These are phyloP conservation scores for Caenorhabditis sp. DNA, from an alignment of 2,888 invertebrate genomes.

Conservation along the genomic window DNA sequence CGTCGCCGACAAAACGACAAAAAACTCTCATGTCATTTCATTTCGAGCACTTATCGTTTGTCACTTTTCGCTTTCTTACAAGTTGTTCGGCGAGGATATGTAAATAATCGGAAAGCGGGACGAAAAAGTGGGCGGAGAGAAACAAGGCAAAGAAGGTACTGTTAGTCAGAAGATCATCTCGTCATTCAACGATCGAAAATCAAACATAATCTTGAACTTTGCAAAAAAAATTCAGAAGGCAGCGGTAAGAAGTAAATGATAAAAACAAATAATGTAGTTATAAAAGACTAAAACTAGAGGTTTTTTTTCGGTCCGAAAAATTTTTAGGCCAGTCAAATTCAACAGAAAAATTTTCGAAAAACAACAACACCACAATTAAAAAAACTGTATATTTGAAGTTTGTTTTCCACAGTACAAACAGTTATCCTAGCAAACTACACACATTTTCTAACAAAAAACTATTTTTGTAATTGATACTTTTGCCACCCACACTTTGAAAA, in stretches of 20 bases:
- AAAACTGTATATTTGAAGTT: no score
- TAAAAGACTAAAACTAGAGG: no score
- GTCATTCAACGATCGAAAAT: conserved; percentile 26
- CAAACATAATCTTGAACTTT: conserved; percentile 2
- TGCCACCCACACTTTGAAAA: neutral
- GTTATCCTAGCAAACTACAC: neutral
- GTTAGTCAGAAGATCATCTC: conserved; percentile 14
- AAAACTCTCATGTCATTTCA: conserved; percentile 21
- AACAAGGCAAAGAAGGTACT: conserved; percentile 13
- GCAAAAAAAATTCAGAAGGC: neutral
- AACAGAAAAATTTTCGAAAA: no score
- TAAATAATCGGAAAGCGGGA: neutral
- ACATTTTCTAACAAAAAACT: neutral
- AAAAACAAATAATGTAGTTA: neutral
- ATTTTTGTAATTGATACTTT: conserved; percentile 3
- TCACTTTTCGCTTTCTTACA: conserved; percentile 27
- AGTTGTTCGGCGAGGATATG: conserved; percentile 8
- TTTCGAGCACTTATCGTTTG: conserved; percentile 38
- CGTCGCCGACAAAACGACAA: no score
- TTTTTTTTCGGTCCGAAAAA: no score
- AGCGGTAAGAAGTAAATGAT: neutral
- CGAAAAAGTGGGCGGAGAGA: neutral
- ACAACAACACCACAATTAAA: no score
- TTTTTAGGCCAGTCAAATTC: no score
- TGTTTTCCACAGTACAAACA: neutral